Conservation (phyloP, 1,140 invertebrate genomes). For the Papilio glaucus region DNA sequence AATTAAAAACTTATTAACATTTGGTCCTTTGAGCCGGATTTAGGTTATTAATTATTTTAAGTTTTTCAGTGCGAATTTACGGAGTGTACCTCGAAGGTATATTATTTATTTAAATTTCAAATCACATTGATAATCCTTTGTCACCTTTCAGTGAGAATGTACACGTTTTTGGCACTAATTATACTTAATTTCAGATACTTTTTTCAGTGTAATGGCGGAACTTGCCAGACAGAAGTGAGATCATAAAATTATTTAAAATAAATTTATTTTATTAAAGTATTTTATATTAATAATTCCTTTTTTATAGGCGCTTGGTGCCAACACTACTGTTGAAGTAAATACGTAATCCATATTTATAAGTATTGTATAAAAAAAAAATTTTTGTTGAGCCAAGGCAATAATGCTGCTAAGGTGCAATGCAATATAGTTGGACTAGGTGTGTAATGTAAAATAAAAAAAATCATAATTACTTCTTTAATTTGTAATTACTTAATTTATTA, state of each 20-base stretch:
- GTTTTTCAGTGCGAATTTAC: background rate
- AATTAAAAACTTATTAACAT: too few species aligned
- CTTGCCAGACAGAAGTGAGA: constrained; percentile 12
- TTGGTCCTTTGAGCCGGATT: too few species aligned
- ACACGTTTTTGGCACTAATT: too few species aligned
- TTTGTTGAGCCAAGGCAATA: too few species aligned
- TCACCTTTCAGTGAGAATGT: too few species aligned
- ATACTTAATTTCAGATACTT: background rate
- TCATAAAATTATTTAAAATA: background rate
- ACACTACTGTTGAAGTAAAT: background rate
- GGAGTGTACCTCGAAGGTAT: background rate
- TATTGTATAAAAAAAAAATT: too few species aligned
- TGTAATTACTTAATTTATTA: too few species aligned
- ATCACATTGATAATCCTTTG: background rate
- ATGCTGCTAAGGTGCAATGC: too few species aligned
- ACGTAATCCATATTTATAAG: background rate
- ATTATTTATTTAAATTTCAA: background rate
- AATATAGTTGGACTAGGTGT: too few species aligned
- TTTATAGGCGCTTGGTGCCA: background rate
- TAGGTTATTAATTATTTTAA: background rate
- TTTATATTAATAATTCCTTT: background rate
- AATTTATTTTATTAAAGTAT: background rate
- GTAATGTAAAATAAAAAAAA: too few species aligned
- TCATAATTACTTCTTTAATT: too few species aligned
- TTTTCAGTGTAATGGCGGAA: constrained; percentile 30